Conservation (phyloP, 2,113 vertebrate species). For the Monopterus albus region DNA sequence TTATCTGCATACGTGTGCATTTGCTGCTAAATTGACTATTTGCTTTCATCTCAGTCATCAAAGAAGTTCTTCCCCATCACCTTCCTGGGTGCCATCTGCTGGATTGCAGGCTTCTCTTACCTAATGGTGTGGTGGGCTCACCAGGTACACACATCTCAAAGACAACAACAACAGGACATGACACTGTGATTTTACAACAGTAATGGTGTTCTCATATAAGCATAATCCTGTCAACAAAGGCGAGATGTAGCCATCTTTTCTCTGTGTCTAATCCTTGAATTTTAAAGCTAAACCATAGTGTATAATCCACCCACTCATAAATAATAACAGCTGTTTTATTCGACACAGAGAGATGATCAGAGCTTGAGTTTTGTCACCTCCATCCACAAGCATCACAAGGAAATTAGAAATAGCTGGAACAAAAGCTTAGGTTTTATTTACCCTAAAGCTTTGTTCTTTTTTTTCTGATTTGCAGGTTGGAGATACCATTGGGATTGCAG, state of each 20-base stretch:
- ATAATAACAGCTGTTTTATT: slow-evolving; percentile 26
- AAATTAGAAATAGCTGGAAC: slow-evolving; percentile 62
- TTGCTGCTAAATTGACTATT: neutral
- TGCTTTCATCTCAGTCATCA: slow-evolving; percentile 78
- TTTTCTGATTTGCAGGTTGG: slow-evolving; percentile 85
- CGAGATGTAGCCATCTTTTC: neutral
- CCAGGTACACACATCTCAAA: slow-evolving; percentile 91
- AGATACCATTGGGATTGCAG: slow-evolving; percentile 94
- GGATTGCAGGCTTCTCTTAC: slow-evolving; percentile 95
- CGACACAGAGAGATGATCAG: slow-evolving; percentile 16
- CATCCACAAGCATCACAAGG: slow-evolving; percentile 29
- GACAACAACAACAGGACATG: too few relatives aligned
- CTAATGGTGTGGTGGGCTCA: slow-evolving; percentile 99
- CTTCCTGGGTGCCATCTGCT: slow-evolving; percentile 91
- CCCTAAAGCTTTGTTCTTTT: slow-evolving; percentile 48
- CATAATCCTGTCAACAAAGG: slow-evolving; percentile 10
- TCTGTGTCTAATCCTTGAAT: slow-evolving; percentile 19
- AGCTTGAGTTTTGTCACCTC: slow-evolving; percentile 28
- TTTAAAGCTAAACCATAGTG: slow-evolving; percentile 21
- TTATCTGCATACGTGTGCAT: neutral
- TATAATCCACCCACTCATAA: slow-evolving; percentile 27
- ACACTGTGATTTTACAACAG: too few relatives aligned
- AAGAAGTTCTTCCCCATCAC: slow-evolving; percentile 90
- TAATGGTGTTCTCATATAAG: slow-evolving; percentile 1
- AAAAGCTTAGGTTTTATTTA: slow-evolving; percentile 67